Percentiles rank a stretch among this genome's conserved stretches.
Evolutionary conservation across 2,113 vertebrate species (phyloP).

Genomic region (Erythrocercus mccallii): DNA sequence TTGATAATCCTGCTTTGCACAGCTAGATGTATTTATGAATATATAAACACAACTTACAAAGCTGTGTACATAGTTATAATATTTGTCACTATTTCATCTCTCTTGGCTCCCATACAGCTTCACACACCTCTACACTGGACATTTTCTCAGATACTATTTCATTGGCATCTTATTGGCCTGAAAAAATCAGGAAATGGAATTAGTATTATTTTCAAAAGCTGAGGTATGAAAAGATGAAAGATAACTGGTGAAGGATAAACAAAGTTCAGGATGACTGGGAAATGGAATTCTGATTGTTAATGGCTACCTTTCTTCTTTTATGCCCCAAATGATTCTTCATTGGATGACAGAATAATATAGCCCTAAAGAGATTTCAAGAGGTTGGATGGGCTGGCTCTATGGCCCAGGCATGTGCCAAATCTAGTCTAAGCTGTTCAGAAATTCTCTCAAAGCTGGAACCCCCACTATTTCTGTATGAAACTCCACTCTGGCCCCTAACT

Average conservation of each 20-base stretch:
- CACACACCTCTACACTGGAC: neutral
- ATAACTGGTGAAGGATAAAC: neutral
- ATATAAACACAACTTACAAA: neutral
- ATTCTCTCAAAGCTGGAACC: neutral
- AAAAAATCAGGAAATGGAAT: neutral
- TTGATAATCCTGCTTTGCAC: neutral
- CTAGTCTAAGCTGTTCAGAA: neutral
- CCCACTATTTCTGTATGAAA: neutral
- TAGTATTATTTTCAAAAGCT: neutral
- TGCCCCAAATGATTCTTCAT: neutral
- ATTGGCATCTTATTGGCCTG: neutral
- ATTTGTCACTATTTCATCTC: neutral
- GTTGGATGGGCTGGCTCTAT: neutral
- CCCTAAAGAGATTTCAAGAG: neutral
- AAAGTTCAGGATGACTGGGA: accelerated
- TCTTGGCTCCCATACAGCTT: neutral
- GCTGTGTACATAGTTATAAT: neutral
- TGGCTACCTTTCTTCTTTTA: neutral
- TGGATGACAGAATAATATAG: neutral
- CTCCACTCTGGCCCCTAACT: neutral
- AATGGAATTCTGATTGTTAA: neutral
- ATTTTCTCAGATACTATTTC: neutral
- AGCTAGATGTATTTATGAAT: neutral
- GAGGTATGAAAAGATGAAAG: neutral
- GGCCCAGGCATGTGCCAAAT: neutral